These are phyloP conservation scores for Heliocidaris erythrogramma DNA, from an alignment of 35 echinoderm and acorn worm genomes.

Conservation along the genomic window DNA sequence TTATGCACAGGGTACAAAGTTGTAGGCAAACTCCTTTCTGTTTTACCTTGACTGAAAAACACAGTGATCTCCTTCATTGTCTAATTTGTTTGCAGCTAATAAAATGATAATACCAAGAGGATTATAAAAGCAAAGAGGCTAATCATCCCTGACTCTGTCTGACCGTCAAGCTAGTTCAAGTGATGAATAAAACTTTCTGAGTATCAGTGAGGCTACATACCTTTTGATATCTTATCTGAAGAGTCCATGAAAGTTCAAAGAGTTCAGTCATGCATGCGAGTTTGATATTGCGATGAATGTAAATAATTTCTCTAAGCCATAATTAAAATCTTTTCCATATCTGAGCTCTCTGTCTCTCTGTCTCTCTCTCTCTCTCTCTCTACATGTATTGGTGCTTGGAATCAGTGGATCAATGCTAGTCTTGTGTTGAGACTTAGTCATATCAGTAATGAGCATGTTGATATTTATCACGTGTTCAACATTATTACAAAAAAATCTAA, in stretches of 20 bases:
- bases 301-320: neutral
- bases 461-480: no score
- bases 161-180: neutral
- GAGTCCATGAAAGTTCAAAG: neutral
- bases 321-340: neutral
- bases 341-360: neutral
- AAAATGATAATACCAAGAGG: neutral
- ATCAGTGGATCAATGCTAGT: neutral
- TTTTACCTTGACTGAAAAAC: neutral
- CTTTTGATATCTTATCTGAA: neutral
- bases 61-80: neutral
- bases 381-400: neutral
- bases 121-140: neutral
- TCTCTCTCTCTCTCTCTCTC: neutral
- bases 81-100: neutral
- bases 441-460: neutral
- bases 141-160: neutral
- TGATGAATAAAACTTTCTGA: neutral
- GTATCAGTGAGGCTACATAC: neutral
- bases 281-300: neutral
- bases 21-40: neutral
- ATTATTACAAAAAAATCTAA: no score
- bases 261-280: neutral
- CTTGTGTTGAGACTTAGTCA: neutral
- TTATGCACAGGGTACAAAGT: neutral